A percentile compares a stretch with the other conserved stretches of the same genome.
phyloP scores from a whole-genome alignment of 2,797 vertebrate genomes.

The Enteromius paludinosus region DNA sequence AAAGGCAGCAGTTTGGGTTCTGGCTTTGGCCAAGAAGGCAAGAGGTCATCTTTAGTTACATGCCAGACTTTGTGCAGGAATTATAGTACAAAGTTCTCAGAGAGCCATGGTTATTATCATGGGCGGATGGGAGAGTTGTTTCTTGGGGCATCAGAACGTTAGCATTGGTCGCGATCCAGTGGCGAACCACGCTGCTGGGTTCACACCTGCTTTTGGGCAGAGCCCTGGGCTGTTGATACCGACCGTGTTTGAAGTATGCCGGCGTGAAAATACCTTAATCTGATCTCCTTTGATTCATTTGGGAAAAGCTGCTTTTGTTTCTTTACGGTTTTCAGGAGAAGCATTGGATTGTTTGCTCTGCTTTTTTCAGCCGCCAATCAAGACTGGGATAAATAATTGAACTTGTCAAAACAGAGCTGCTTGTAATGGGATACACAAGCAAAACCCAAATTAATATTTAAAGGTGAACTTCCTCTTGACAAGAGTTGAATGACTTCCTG shows the following conservation, averaged over 20 bases:
- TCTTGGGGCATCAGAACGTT: slow-evolving; percentile 56
- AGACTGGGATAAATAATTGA: slow-evolving; percentile 73
- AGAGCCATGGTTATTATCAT: slow-evolving; percentile 66
- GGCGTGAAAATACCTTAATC: slow-evolving; percentile 50
- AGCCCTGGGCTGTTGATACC: slow-evolving; percentile 60
- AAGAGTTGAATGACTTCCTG: slow-evolving; percentile 68
- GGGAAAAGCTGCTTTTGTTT: slow-evolving; percentile 57
- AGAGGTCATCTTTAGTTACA: slow-evolving; percentile 68
- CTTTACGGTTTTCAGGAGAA: slow-evolving; percentile 60
- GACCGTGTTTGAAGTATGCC: slow-evolving; percentile 61
- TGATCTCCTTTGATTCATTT: slow-evolving; percentile 61
- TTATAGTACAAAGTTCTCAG: slow-evolving; percentile 60
- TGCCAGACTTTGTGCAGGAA: slow-evolving; percentile 69
- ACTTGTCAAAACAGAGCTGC: slow-evolving; percentile 73
- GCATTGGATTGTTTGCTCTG: slow-evolving; percentile 62
- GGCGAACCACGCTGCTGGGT: slow-evolving; percentile 47
- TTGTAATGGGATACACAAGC: slow-evolving; percentile 74
- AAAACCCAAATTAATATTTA: slow-evolving; percentile 74
- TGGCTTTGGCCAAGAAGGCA: slow-evolving; percentile 51
- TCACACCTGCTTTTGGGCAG: slow-evolving; percentile 71
- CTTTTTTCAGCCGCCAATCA: slow-evolving; percentile 66
- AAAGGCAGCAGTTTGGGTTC: slow-evolving; percentile 59
- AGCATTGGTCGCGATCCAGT: slow-evolving; percentile 56
- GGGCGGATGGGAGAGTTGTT: slow-evolving; percentile 54
- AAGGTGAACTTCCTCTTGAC: slow-evolving; percentile 72